Percentiles rank a stretch among this genome's conserved stretches.
phyloP scores from a whole-genome alignment of 1,140 invertebrate genomes.

The Prorops nasuta region DNA sequence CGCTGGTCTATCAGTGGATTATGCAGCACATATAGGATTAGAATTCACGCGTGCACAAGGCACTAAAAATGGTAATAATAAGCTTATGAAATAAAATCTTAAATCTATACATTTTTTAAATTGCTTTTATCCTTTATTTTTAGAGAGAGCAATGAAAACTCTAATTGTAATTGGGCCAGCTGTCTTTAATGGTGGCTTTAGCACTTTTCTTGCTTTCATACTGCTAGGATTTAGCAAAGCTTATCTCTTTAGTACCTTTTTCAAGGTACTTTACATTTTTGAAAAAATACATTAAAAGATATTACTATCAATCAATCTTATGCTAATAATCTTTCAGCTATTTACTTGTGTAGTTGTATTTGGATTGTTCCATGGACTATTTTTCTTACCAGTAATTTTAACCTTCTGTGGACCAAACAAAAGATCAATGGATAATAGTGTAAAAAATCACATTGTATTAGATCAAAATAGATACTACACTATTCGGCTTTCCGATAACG shows the following conservation, averaged over 20 bases:
- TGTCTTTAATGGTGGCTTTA: conserved; percentile 58
- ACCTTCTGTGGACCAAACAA: conserved; percentile 57
- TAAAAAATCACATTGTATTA: conserved; percentile 23
- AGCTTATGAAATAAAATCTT: too few relatives aligned
- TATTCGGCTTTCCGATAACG: conserved; percentile 17
- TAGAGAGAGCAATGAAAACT: conserved; percentile 49
- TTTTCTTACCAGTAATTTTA: conserved; percentile 60
- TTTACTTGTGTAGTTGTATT: conserved; percentile 61
- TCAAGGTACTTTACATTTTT: conserved; percentile 54
- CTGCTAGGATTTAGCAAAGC: conserved; percentile 54
- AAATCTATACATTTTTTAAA: too few relatives aligned
- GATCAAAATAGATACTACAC: conserved; percentile 39
- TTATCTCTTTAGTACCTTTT: conserved; percentile 57
- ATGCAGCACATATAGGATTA: conserved; percentile 61
- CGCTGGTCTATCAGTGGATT: conserved; percentile 61
- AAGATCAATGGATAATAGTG: conserved; percentile 18
- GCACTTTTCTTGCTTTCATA: conserved; percentile 58
- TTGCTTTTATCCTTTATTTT: too few relatives aligned
- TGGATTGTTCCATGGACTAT: conserved; percentile 61
- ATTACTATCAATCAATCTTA: background rate
- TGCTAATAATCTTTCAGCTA: conserved; percentile 43
- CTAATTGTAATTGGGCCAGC: conserved; percentile 54
- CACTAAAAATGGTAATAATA: conserved; percentile 51
- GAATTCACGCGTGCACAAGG: conserved; percentile 56
- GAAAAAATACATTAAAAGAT: conserved; percentile 2